These are phyloP conservation scores for Archivesica marissinica DNA, from an alignment of 1,140 invertebrate genomes.

Conservation along the genomic window DNA sequence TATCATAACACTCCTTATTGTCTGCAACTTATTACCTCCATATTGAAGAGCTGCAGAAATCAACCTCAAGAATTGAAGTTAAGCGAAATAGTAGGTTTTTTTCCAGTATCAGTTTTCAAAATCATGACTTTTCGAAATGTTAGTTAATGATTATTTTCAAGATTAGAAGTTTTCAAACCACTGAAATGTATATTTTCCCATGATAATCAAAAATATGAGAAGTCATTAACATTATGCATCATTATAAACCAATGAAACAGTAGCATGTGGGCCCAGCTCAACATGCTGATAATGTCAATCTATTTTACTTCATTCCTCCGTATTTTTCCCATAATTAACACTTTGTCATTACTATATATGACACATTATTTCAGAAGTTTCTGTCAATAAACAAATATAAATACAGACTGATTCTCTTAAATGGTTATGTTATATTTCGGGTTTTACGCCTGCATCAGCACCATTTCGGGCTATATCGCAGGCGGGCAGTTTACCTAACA, in stretches of 20 bases:
- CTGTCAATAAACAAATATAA: too few relatives aligned
- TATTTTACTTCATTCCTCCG: conserved; percentile 4
- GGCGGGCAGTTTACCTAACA: too few relatives aligned
- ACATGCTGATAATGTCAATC: conserved; percentile 4
- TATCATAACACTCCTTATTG: conserved; percentile 22
- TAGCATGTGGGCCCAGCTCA: neutral
- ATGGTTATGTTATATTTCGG: too few relatives aligned
- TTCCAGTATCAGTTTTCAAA: conserved; percentile 16
- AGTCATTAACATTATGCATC: neutral
- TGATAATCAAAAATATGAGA: conserved; percentile 10
- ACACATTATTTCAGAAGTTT: too few relatives aligned
- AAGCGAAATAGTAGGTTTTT: neutral
- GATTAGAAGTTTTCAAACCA: neutral
- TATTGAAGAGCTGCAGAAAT: neutral
- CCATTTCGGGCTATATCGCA: too few relatives aligned
- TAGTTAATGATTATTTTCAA: neutral
- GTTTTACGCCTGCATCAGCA: too few relatives aligned
- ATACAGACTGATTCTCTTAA: too few relatives aligned
- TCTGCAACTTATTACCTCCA: conserved; percentile 24
- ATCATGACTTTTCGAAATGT: conserved; percentile 17
- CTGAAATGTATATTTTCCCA: neutral
- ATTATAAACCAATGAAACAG: neutral
- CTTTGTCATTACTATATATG: too few relatives aligned
- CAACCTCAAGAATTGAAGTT: neutral
- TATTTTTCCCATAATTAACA: conserved; percentile 22